Evolutionary conservation across 2,888 invertebrate genomes (phyloP), one percentile per base, ranked within the genome.

Genomic region (Hylaea fasciaria): DNA sequence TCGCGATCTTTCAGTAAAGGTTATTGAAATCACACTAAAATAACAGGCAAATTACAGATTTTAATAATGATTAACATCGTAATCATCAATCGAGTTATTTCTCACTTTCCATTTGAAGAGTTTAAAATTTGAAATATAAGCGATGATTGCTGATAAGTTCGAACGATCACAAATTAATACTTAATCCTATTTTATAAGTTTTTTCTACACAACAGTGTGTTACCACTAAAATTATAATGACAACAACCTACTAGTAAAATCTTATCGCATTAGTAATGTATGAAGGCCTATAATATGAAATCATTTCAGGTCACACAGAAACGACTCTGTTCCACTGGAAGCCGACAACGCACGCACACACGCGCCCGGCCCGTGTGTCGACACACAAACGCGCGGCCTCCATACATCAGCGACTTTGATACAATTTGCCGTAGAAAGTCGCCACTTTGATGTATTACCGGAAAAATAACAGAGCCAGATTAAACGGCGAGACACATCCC

Each of bases 401-500:
- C 83, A 83, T 84, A 85, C 81, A 85, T 86, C 84, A 85, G 76
- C 76, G 79, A 83, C 71, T 86, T 85, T 85, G 86, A 87, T 87
- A 87, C 84, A 86, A 87, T 87, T 87, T 87, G 86, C 82, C 83
- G 82, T 77, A 75, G 80, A 81, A 79, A 83, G 78, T 85, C 80
- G 81, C 81, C 82, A 77, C 80, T 85, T 85, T 87, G 87, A 87
- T 87, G 84, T 87, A 87, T 86, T 72, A 76, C 86, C 86, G 87
- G 87, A 86, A 87, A 86, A 86, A 87, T 87, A 87, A 87, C 83
- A 82, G 79, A 65, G 62, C 76, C 77, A 78, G 82, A 86, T 85
- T 86, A 86, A 86, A 83, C 78, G 81, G 71, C 71, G 68, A 73
- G 71, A 73, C 77, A 73, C 73, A 73, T 71, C 77, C 32, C 62